Evolutionary conservation across 2,888 invertebrate species (phyloP).

Genomic region (Drosophila mimetica): DNA sequence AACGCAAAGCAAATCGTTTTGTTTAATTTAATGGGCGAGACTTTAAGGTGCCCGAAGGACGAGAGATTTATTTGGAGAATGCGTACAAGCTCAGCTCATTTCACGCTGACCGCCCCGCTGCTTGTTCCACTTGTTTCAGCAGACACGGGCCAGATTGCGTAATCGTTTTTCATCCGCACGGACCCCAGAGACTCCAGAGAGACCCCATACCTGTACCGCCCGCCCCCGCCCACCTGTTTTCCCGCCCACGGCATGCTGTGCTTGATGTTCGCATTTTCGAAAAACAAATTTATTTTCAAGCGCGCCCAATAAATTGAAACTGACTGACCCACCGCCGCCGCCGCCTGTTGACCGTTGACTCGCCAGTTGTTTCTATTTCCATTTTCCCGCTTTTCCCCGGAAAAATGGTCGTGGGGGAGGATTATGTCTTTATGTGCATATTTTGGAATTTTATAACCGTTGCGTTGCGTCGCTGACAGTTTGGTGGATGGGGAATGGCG

Average conservation of each 20-base stretch:
- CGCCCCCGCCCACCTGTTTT: not conserved
- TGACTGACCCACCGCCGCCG: constrained; percentile 27
- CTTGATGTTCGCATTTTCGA: constrained; percentile 50
- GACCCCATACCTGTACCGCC: constrained; percentile 1
- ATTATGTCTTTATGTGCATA: constrained; percentile 69
- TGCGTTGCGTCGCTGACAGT: constrained; percentile 41
- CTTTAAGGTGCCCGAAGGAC: constrained; percentile 6
- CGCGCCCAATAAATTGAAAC: constrained; percentile 52
- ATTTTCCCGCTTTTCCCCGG: constrained; percentile 16
- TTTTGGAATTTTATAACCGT: constrained; percentile 70
- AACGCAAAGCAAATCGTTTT: not conserved
- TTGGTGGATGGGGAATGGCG: not conserved
- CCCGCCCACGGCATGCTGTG: constrained; percentile 29
- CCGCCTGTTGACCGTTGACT: constrained; percentile 45
- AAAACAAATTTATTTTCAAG: constrained; percentile 56
- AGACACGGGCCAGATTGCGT: constrained; percentile 38
- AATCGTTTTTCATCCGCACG: constrained; percentile 45
- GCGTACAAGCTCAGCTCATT: constrained; percentile 47
- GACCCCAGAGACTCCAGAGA: constrained; percentile 12
- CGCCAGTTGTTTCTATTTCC: constrained; percentile 40
- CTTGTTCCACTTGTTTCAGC: constrained; percentile 18
- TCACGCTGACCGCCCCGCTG: constrained; percentile 15
- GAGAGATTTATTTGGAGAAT: not conserved
- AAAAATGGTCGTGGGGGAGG: constrained; percentile 38
- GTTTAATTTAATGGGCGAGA: constrained; percentile 2